A percentile compares a stretch with the other conserved stretches of the same genome.
These are phyloP conservation scores for Euzetes globulus DNA, from an alignment of 2,888 invertebrate species.

Conservation along the genomic window DNA sequence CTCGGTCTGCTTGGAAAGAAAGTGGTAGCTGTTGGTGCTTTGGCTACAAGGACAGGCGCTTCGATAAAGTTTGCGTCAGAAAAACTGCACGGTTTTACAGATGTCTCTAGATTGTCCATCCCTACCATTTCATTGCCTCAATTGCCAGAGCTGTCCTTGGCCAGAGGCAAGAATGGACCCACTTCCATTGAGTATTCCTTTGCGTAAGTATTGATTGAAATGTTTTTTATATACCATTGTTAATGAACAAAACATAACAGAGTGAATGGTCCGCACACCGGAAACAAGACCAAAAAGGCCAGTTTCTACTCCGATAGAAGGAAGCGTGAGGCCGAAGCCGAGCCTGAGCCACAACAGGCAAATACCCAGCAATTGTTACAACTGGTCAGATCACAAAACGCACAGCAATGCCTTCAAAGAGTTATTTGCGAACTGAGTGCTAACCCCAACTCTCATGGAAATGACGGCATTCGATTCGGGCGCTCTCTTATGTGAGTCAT, in stretches of 20 bases:
- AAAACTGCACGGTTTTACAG: background rate
- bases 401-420: conserved; percentile 26
- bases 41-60: background rate
- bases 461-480: conserved; percentile 24
- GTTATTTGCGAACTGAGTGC: conserved; percentile 31
- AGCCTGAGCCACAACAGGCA: background rate
- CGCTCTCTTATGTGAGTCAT: conserved; percentile 9
- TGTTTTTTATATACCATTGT: background rate
- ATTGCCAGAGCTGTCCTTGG: background rate
- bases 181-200: background rate
- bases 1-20: background rate
- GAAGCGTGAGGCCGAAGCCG: background rate
- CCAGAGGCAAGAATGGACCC: background rate
- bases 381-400: conserved; percentile 2
- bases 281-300: background rate
- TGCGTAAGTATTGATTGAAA: background rate
- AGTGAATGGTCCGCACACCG: conserved; percentile 3
- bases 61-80: background rate
- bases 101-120: background rate
- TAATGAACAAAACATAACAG: background rate
- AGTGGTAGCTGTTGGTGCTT: background rate
- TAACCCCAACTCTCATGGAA: conserved; percentile 21
- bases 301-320: background rate
- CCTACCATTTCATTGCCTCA: background rate
- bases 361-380: background rate